Conservation (phyloP, 2,113 vertebrate genomes). For the Ptilonorhynchus violaceus region DNA sequence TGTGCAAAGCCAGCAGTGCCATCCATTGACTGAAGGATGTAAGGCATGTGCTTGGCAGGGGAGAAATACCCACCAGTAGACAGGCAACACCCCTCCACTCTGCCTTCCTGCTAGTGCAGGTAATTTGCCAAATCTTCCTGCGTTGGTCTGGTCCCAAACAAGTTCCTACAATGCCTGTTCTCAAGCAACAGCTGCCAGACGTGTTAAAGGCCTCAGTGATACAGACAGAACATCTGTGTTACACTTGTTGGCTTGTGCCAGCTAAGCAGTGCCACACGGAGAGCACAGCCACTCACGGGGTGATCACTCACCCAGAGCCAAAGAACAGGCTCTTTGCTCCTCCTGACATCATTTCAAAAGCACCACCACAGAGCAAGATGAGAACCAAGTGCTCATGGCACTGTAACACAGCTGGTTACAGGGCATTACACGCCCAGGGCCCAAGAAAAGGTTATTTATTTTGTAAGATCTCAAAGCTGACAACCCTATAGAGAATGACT, state of each 20-base stretch:
- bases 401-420: no score
- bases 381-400: not conserved
- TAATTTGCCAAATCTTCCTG: not conserved
- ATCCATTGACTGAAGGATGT: conserved; percentile 36
- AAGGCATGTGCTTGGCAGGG: not conserved
- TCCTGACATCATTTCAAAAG: not conserved
- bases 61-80: not conserved
- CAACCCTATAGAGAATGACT: not conserved
- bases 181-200: not conserved
- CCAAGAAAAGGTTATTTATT: not conserved
- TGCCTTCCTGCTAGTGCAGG: not conserved
- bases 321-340: not conserved
- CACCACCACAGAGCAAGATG: not conserved
- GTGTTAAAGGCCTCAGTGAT: accelerated
- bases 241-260: not conserved
- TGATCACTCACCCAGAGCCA: not conserved
- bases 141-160: accelerated
- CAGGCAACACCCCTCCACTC: not conserved
- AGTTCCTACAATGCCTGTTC: not conserved
- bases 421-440: not conserved
- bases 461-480: not conserved
- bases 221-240: not conserved
- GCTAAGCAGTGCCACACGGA: not conserved
- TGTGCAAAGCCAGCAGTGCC: conserved; percentile 52
- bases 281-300: not conserved